Conservation (phyloP, 2,888 invertebrate species). For the Synergus laeviventris region DNA sequence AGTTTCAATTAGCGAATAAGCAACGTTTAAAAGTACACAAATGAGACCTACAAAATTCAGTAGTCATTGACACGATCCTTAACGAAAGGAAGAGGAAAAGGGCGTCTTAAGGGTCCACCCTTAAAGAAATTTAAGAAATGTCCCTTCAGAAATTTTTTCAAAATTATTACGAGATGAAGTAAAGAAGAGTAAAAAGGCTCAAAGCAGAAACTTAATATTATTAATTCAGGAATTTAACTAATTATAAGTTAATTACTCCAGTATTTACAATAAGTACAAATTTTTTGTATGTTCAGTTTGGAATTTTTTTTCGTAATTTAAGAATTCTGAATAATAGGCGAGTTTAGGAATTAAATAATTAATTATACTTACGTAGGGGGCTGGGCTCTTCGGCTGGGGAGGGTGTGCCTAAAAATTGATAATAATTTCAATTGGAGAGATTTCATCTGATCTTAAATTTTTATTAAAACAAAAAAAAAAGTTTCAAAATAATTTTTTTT, state of each 20-base stretch:
- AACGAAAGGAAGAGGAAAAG: slow-evolving; percentile 72
- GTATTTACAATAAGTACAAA: too few species aligned
- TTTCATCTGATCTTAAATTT: too few species aligned
- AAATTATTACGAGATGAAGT: neutral
- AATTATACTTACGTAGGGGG: slow-evolving; percentile 66
- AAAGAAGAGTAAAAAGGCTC: neutral
- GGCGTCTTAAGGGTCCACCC: slow-evolving; percentile 70
- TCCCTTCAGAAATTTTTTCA: too few species aligned
- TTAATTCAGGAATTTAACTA: too few species aligned
- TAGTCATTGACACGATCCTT: slow-evolving; percentile 71
- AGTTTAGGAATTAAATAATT: neutral
- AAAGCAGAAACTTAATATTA: too few species aligned
- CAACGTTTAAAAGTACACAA: slow-evolving; percentile 23
- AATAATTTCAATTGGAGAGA: neutral
- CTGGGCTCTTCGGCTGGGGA: slow-evolving; percentile 64
- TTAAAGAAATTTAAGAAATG: slow-evolving; percentile 55
- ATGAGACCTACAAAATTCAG: slow-evolving; percentile 63
- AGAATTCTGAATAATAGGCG: neutral
- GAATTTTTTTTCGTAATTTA: slow-evolving; percentile 2
- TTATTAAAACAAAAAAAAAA: too few species aligned
- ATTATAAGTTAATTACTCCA: too few species aligned
- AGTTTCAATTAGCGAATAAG: slow-evolving; percentile 34
- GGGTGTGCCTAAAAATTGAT: slow-evolving; percentile 57
- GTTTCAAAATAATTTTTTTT: too few species aligned
- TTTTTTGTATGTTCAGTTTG: neutral